Evolutionary conservation across 1,140 invertebrate genomes (phyloP).

Genomic region (Sitobion miscanthi): DNA sequence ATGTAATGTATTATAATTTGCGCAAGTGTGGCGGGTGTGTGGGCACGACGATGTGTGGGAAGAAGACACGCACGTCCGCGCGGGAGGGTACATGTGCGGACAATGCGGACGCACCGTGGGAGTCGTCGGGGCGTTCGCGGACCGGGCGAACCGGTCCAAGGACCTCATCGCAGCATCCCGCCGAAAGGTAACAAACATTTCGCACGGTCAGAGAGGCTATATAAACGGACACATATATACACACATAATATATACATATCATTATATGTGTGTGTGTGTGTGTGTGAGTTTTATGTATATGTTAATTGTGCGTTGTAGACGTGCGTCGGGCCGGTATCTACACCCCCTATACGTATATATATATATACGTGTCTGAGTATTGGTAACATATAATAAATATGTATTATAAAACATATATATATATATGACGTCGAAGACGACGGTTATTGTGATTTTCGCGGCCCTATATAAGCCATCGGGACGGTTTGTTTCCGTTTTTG

Average conservation of each 20-base stretch:
- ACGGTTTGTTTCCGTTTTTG: not conserved
- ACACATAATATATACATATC: no score
- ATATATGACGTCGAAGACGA: not conserved
- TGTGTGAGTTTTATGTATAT: no score
- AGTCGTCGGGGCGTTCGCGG: slow-evolving; percentile 34
- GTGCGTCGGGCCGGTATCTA: no score
- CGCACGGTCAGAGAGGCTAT: not conserved
- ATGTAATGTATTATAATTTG: not conserved
- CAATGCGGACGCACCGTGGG: slow-evolving; percentile 32
- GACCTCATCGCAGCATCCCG: not conserved
- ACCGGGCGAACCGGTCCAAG: slow-evolving; percentile 39
- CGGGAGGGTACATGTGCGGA: not conserved
- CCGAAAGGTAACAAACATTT: slow-evolving; percentile 23
- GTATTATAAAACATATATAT: not conserved
- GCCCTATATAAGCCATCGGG: not conserved
- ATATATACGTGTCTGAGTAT: not conserved
- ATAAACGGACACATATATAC: not conserved
- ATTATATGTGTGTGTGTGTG: no score
- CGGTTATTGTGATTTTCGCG: not conserved
- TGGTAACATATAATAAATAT: not conserved
- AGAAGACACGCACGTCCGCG: slow-evolving; percentile 5
- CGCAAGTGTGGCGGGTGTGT: not conserved
- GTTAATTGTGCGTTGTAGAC: no score
- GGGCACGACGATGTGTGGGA: slow-evolving; percentile 16
- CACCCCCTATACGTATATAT: not conserved